Evolutionary conservation across 2,888 invertebrate genomes (phyloP).

Genomic region (Agrotis exclamationis): DNA sequence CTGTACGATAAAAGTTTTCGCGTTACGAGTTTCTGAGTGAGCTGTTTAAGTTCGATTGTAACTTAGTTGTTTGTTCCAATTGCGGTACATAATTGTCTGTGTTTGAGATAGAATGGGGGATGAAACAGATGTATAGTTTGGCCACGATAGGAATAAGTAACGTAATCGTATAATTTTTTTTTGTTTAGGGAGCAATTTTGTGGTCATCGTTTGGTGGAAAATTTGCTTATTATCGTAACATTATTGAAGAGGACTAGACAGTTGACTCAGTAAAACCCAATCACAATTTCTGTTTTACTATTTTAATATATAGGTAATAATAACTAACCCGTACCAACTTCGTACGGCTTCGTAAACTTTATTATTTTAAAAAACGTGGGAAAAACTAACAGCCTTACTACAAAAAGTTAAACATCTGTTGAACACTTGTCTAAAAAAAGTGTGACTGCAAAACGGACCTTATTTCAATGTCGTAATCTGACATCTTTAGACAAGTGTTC

Average conservation of each 20-base stretch:
- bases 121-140: constrained; percentile 41
- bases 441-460: too few species aligned
- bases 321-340: too few species aligned
- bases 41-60: constrained; percentile 58
- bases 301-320: too few species aligned
- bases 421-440: too few species aligned
- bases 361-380: too few species aligned
- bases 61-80: constrained; percentile 58
- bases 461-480: too few species aligned
- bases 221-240: not conserved
- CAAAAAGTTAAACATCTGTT: too few species aligned
- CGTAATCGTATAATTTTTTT: constrained; percentile 25
- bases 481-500: too few species aligned
- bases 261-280: not conserved
- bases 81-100: constrained; percentile 53
- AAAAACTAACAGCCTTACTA: too few species aligned
- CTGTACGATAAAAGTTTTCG: constrained; percentile 61
- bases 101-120: constrained; percentile 40
- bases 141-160: constrained; percentile 29
- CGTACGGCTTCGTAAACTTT: too few species aligned
- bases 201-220: not conserved
- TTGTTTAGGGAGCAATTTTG: constrained; percentile 3
- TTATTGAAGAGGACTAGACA: not conserved
- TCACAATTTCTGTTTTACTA: too few species aligned
- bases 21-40: constrained; percentile 55